Base-by-base conservation (phyloP, 2,113 vertebrate species). In the Mandrillus leucophaeus region DNA sequence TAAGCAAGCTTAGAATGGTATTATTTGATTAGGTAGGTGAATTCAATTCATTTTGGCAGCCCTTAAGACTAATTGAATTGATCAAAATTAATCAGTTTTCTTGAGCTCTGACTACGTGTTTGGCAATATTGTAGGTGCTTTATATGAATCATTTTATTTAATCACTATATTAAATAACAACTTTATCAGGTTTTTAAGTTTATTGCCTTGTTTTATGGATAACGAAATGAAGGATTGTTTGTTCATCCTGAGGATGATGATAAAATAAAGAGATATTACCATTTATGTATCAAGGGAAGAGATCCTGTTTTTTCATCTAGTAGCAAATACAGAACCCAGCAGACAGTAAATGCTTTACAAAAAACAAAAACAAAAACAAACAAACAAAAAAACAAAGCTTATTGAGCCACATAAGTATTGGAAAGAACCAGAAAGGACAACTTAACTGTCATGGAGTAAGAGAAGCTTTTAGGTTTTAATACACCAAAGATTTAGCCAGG, bases 51-150 rank as follows among this genome's bases (percentile, higher is more conserved):
- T 66, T 92, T 80, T 94, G 52, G 50, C 88, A 86, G 22, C 8
- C 75, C 82, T 55, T 97, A 73, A 94, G 57, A 87, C 27, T 55
- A 1, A 92, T 90, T 27, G 76, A 89, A 48, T 0, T 75, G 38
- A 85, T 95, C 23, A 89, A 96, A 95, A 93, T n/a, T 52, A 91
- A 80, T 88, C 92, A 64, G 22, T 79, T 83, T 85, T 89, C 68
- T 76, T 75, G 30, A 90, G 16, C 27, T 96, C 38, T 88, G 76
- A 80, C 50, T 81, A 83, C 59, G 55, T 52, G 23, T 91, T 80
- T 27, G 18, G 61, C 50, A 72, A 32, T 66, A 61, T 70, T 8
- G 5, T 27, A 12, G 23, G 45, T 83, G n/a, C 22, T 96, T 81
- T 52, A 35, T 68, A 88, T 23, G 32, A 82, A 92, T 79, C 90